Base-by-base conservation (phyloP, 2,888 invertebrate species). In the Hypomecis punctinalis region DNA sequence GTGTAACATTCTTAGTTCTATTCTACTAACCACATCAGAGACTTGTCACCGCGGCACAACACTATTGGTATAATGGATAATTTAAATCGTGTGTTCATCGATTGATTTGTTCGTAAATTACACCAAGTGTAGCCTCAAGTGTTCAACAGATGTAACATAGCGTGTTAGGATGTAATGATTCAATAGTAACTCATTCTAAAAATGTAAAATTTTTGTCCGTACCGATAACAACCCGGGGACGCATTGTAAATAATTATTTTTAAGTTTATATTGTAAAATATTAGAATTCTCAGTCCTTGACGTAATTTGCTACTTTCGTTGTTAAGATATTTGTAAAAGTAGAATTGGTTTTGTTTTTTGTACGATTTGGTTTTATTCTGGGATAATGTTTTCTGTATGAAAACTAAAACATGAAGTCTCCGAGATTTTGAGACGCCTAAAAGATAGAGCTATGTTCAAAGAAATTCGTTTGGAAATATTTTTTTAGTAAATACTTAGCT, bases 181-280 rank as follows among this genome's bases (percentile, higher is more conserved):
- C 68, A 63, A 61, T 61, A 63, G 36, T 54, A 45, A 69, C 63
- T 68, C 58, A 61, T 52, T 39, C 40, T 23, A 58, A 61, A 55
- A 61, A 67, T 68, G 65, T 37, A 40, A 52, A 52, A 56, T 48
- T 58, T 62, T 59, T 52, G 67, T 60, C 85, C 82, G 85, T 85
- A 84, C 76, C 73, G 76, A 66, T 64, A 59, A 70, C 75, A 76
- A 76, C 70, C 80, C 83, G 82, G 85, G 85, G 87, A 80, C 78
- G 87, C 86, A 88, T 84, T 92, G 92, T 92, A 92, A 90, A 92
- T 92, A 91, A 85, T 85, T 79, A 77, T 82, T 73, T 83, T 89
- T 91, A 91, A 90, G 91, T 89, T 88, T 88, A 80, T 90, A 88
- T 75, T 89, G 86, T 90, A 90, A 82, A 81, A 85, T 89, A 85